Evolutionary conservation across 2,888 invertebrate species (phyloP).

Genomic region (Herminia tarsipennalis): DNA sequence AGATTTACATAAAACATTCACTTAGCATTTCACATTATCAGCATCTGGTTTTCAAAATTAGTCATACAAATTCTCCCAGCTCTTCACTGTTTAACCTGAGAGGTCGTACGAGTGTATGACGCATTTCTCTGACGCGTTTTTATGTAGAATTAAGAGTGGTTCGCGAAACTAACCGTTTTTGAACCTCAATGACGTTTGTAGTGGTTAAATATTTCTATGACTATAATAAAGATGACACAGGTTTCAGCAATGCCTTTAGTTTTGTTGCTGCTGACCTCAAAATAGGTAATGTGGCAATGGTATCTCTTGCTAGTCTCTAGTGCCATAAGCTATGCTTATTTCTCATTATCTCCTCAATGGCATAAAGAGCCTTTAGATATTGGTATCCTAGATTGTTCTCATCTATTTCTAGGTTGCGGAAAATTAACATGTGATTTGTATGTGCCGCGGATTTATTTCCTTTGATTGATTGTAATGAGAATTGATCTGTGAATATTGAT

Average conservation of each 20-base stretch:
- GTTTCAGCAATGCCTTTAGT: too few relatives aligned
- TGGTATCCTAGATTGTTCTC: too few relatives aligned
- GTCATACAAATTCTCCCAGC: slow-evolving; percentile 23
- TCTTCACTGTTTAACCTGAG: slow-evolving; percentile 9
- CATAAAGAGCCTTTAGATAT: too few relatives aligned
- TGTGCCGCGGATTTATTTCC: slow-evolving; percentile 20
- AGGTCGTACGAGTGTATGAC: slow-evolving; percentile 22
- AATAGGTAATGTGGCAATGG: too few relatives aligned
- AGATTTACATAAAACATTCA: slow-evolving; percentile 6
- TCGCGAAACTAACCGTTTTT: slow-evolving; percentile 22
- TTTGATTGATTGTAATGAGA: slow-evolving; percentile 31
- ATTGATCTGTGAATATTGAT: slow-evolving; percentile 26
- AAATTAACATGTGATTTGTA: slow-evolving; percentile 24
- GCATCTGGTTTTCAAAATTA: slow-evolving; percentile 24
- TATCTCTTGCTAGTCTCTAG: too few relatives aligned
- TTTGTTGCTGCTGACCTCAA: too few relatives aligned
- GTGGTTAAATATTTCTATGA: slow-evolving; percentile 1
- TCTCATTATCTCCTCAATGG: too few relatives aligned
- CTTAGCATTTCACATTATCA: slow-evolving; percentile 13
- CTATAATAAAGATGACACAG: too few relatives aligned
- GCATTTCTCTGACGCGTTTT: slow-evolving; percentile 21
- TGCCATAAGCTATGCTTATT: too few relatives aligned
- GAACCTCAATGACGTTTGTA: neutral
- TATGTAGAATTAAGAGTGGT: slow-evolving; percentile 9
- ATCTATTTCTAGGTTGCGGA: too few relatives aligned